Conservation (phyloP, 2,113 vertebrate genomes). For the Xyliphius kryptos region DNA sequence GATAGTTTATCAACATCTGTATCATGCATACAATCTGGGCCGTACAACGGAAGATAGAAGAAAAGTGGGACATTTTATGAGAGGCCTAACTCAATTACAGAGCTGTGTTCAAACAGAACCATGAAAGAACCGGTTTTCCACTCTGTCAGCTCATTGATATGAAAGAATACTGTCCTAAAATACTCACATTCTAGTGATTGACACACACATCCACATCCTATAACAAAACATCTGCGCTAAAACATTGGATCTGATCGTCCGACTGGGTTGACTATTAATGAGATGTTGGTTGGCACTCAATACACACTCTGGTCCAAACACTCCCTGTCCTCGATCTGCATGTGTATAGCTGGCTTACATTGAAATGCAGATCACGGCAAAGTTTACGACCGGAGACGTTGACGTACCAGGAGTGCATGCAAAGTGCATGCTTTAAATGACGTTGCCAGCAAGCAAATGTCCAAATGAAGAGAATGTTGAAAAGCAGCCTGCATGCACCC, state of each 20-base stretch:
- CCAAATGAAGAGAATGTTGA: slow-evolving; percentile 21
- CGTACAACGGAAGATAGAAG: background rate
- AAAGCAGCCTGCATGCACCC: background rate
- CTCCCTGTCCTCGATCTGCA: slow-evolving; percentile 68
- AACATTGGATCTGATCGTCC: background rate
- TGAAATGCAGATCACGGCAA: slow-evolving; percentile 64
- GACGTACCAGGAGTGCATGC: slow-evolving; percentile 50
- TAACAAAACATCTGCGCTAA: background rate
- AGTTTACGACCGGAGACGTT: slow-evolving; percentile 46
- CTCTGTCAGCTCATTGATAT: background rate
- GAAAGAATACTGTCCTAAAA: background rate
- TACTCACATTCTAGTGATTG: background rate
- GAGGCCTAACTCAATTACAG: background rate
- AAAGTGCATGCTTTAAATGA: background rate
- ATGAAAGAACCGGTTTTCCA: slow-evolving; percentile 12
- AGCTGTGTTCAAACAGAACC: slow-evolving; percentile 4
- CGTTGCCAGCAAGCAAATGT: background rate
- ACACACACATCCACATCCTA: background rate
- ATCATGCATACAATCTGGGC: background rate
- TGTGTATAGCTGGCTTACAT: slow-evolving; percentile 72
- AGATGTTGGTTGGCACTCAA: slow-evolving; percentile 64
- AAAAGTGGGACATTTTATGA: background rate
- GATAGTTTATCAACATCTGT: background rate
- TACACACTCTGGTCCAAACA: too few species aligned
- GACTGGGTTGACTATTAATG: slow-evolving; percentile 61